Percentiles rank a stretch among this genome's conserved stretches.
Evolutionary conservation across 2,888 invertebrate genomes (phyloP).

Genomic region (Steinernema scapterisci): DNA sequence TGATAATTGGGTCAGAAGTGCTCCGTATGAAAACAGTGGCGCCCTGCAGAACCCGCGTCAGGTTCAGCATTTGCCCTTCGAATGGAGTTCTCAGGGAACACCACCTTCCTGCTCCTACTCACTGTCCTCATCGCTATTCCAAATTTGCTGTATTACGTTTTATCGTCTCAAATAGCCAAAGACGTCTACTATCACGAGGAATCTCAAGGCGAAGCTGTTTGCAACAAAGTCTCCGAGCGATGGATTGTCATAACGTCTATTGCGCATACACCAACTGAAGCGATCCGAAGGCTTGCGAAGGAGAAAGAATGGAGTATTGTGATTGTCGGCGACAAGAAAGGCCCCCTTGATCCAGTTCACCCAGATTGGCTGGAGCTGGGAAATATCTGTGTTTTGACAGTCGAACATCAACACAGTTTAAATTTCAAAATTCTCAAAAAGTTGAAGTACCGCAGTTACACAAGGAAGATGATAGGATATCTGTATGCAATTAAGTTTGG

Average conservation of each 20-base stretch:
- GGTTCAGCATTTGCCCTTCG: neutral
- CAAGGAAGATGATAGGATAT: slow-evolving; percentile 21
- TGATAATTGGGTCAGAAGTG: slow-evolving; percentile 20
- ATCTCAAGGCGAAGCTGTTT: neutral
- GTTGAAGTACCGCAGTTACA: neutral
- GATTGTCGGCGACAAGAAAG: slow-evolving; percentile 16
- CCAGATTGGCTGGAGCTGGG: neutral
- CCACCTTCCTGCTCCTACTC: neutral
- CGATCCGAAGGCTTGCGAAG: neutral
- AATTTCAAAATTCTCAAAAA: neutral
- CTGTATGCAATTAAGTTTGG: neutral
- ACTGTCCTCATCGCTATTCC: neutral
- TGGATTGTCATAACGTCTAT: slow-evolving; percentile 19
- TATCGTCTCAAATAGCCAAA: neutral
- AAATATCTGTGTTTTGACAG: slow-evolving; percentile 7
- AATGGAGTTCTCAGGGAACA: slow-evolving; percentile 1
- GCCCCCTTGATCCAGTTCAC: neutral
- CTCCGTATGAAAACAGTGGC: neutral
- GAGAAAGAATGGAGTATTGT: slow-evolving; percentile 5
- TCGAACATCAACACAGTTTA: neutral
- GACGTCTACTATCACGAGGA: neutral
- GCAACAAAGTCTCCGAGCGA: neutral
- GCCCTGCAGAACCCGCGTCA: neutral
- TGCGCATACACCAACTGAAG: neutral
- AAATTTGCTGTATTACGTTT: neutral